Evolutionary conservation across 2,888 invertebrate species (phyloP), one percentile per base, ranked within the genome.

Genomic region (Lepidochrysops patricia): DNA sequence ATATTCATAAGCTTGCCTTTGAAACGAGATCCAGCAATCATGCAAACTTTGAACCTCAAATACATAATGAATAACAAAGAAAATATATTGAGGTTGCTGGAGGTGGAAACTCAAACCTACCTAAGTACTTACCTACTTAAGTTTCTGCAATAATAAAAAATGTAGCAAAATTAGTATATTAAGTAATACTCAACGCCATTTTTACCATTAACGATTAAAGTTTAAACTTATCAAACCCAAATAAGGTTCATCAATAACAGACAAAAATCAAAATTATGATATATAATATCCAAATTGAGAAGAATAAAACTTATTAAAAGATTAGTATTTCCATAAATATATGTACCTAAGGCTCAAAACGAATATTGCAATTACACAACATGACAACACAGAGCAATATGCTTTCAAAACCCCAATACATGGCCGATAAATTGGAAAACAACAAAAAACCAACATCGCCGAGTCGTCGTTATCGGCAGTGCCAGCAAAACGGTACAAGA

Each of bases 401-500:
- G n/a, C n/a, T n/a, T 29, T 19, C 9, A 23, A 3, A 15, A 19
- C 7, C 9, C 19, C 2, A 23, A 43, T 43, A 9, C 43, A 43
- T 9, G 19, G 9, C 19, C 43, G 13, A 12, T 43, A 43, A 26
- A 13, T 34, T 12, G 26, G 26, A 27, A 23, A 52, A 25, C n/a
- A 57, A 34, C 57, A 35, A 26, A 27, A 29, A 48, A 26, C 19
- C 12, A n/a, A 52, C 32, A 34, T 43, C 13, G 43, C 12, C 23
- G 23, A 12, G 1, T 12, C 43, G 4, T 19, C 32, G 32, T 32
- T 32, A 54, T 54, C 32, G 12, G 32, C 32, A 32, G 4, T 32
- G 57, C 56, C 70, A 69, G 70, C 60, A 63, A 64, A 63, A 65
- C 61, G 62, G 64, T 63, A 66, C 63, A 64, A 65, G 66, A 70